Evolutionary conservation across 2,113 vertebrate genomes (phyloP).

Genomic region (Rhinoptilus africanus): DNA sequence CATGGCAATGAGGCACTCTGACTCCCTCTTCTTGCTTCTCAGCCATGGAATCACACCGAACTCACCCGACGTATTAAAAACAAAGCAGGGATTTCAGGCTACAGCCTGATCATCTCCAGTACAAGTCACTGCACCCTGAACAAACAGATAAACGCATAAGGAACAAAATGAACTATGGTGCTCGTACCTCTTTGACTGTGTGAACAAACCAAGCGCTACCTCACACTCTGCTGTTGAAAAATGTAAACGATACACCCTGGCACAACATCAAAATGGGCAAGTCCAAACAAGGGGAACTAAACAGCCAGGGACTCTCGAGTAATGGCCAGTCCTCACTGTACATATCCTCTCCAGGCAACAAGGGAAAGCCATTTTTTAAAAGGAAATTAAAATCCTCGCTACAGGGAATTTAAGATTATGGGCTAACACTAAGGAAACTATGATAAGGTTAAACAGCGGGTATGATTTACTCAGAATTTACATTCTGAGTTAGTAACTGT

Average conservation of each 20-base stretch:
- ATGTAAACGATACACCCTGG: neutral
- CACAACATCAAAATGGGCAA: neutral
- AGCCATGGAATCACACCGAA: neutral
- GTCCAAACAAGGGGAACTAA: neutral
- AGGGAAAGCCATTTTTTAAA: neutral
- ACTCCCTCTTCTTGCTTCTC: neutral
- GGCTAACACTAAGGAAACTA: neutral
- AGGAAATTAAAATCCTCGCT: neutral
- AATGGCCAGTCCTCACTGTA: neutral
- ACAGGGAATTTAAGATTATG: neutral
- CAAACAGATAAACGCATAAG: neutral
- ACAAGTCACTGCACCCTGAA: neutral
- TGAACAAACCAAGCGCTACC: neutral
- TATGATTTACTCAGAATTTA: neutral
- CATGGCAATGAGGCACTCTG: neutral
- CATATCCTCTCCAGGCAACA: neutral
- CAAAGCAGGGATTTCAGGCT: neutral
- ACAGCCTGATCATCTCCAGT: neutral
- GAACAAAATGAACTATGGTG: accelerated
- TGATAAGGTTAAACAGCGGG: neutral
- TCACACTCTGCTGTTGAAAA: neutral
- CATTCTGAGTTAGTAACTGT: neutral
- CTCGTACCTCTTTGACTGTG: neutral
- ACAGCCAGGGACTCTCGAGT: neutral
- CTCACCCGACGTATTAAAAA: neutral